These are phyloP conservation scores for Eleginops maclovinus DNA, from an alignment of 2,113 vertebrate genomes.

Conservation along the genomic window DNA sequence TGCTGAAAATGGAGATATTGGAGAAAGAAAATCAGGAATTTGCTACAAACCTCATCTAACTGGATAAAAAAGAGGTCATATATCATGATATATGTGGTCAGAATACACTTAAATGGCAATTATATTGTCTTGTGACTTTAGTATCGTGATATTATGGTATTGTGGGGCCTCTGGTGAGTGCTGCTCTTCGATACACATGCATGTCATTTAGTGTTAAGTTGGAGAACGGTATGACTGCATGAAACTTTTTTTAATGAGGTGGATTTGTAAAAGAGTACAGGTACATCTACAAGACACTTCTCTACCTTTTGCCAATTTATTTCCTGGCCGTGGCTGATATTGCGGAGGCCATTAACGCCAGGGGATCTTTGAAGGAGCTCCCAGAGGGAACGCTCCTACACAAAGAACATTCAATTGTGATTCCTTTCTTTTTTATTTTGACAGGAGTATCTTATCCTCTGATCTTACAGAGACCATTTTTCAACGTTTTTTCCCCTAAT, in stretches of 20 bases:
- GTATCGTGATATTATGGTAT: too few species aligned
- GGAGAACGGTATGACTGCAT: not conserved
- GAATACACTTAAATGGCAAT: too few species aligned
- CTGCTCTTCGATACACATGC: not conserved
- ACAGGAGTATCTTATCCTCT: conserved; percentile 54
- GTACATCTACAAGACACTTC: conserved; percentile 31
- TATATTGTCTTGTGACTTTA: too few species aligned
- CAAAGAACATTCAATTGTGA: conserved; percentile 48
- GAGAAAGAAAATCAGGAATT: too few species aligned
- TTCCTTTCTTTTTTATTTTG: conserved; percentile 49
- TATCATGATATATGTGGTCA: too few species aligned
- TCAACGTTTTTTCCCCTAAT: conserved; percentile 41
- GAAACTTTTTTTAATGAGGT: not conserved
- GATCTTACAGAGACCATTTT: conserved; percentile 51
- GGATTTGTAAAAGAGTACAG: conserved; percentile 21
- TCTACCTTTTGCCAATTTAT: conserved; percentile 62
- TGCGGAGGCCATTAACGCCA: conserved; percentile 58
- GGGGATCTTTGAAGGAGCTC: conserved; percentile 63
- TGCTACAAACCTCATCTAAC: too few species aligned
- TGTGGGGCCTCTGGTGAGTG: too few species aligned
- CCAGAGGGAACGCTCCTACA: conserved; percentile 35
- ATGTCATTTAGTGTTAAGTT: not conserved
- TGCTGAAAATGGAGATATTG: too few species aligned
- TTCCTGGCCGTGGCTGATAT: conserved; percentile 69
- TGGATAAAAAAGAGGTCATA: too few species aligned